Base-by-base conservation (phyloP, 2,113 vertebrate species). In the Dascyllus trimaculatus region DNA sequence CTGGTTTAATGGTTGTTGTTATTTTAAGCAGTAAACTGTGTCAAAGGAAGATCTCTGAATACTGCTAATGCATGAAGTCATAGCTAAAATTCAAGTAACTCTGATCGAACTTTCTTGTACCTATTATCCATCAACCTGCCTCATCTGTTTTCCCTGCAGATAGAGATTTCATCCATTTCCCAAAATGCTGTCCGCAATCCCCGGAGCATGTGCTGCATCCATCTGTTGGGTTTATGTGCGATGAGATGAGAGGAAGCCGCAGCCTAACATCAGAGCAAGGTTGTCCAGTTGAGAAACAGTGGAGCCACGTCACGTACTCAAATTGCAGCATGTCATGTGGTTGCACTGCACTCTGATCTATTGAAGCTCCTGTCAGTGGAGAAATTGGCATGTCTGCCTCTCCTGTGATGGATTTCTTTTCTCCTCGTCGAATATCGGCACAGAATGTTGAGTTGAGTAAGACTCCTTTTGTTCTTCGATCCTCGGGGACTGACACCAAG, bases 181-280 rank as follows among this genome's bases (percentile, higher is more conserved):
- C 49, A 70, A 80, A 77, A 59, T 70, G 51, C 60, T 53, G 13
- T 1, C 7, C 26, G 21, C 59, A 46, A 18, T 78, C 73, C 71
- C 51, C 60, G 11, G 58, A 78, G 60, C 51, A 53, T 48, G 72
- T 61, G 76, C 59, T 48, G 58, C 76, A n/a, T 77, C 75, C 70
- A 79, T 89, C 71, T 80, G 80, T 62, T 84, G 75, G 70, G 69
- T 78, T 70, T 35, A 46, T 51, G 65, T 72, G 62, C 7, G 11
- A n/a, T 68, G 58, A 82, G 81, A 83, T 38, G 25, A 88, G 69
- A 75, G 73, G 29, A 74, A 65, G 58, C 48, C 19, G 40, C 19
- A 63, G 52, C 26, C 57, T 32, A 4, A 74, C 81, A 75, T 80
- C 84, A 71, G 21, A 68, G 54, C 1, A 26, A 68, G 45, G 58